Conservation (phyloP, 2,113 vertebrate species). For the Mandrillus leucophaeus region DNA sequence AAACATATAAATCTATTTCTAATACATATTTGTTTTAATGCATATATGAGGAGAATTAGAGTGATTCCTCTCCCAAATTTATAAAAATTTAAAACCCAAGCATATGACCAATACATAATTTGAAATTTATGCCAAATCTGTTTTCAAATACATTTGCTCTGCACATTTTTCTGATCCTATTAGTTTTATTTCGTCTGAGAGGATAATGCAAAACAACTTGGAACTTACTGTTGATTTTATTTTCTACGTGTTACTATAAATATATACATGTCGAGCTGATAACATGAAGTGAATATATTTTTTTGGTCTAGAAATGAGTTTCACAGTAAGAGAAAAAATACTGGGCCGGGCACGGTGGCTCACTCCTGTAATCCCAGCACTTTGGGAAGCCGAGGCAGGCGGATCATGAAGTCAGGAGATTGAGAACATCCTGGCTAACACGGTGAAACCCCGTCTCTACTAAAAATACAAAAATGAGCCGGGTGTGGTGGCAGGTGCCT, state of each 20-base stretch:
- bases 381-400: no score
- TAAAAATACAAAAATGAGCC: no score
- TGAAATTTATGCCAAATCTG: not conserved
- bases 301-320: not conserved
- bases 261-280: constrained; percentile 10
- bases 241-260: constrained; percentile 57
- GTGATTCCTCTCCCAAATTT: no score
- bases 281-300: not conserved
- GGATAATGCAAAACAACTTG: not conserved
- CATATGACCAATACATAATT: not conserved
- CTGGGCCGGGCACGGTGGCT: no score
- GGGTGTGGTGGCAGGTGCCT: no score
- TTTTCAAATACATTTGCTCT: not conserved
- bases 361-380: no score
- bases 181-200: not conserved
- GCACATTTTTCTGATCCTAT: not conserved
- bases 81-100: not conserved
- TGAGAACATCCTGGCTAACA: no score
- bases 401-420: no score
- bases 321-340: not conserved
- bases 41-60: no score
- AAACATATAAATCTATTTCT: not conserved
- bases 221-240: not conserved
- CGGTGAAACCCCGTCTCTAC: no score
- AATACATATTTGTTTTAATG: no score